phyloP scores from a whole-genome alignment of 2,797 vertebrate genomes.

The Chaetophractus vellerosus region DNA sequence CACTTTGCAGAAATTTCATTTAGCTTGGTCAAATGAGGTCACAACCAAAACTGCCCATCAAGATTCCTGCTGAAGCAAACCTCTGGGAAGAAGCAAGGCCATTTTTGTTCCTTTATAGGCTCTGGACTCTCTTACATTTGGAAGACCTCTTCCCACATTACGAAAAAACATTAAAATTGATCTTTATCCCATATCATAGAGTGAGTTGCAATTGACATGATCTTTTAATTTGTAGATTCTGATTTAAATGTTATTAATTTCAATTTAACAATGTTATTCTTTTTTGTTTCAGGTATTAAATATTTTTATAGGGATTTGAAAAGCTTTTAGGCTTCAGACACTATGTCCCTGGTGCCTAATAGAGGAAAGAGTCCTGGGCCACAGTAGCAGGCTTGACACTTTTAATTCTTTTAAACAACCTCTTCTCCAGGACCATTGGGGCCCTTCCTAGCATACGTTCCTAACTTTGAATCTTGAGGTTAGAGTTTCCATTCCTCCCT shows the following conservation, averaged over 20 bases:
- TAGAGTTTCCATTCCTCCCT: neutral
- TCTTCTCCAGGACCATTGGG: neutral
- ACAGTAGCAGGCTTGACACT: neutral
- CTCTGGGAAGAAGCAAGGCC: neutral
- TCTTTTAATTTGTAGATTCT: neutral
- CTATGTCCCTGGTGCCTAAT: neutral
- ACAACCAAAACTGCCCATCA: neutral
- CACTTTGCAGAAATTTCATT: neutral
- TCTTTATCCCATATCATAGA: neutral
- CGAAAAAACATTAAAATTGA: neutral
- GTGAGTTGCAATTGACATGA: neutral
- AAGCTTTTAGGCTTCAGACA: neutral
- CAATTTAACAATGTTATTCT: neutral
- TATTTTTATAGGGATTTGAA: conserved; percentile 25
- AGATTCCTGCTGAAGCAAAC: neutral
- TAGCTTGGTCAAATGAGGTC: neutral
- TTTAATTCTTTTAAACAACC: neutral
- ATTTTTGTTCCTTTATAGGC: neutral
- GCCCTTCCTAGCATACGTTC: neutral
- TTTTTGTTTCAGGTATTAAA: conserved; percentile 7
- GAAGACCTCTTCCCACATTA: neutral
- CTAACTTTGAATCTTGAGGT: neutral
- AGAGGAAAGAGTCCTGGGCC: neutral
- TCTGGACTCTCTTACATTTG: neutral
- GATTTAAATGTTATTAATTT: conserved; percentile 39